Base-by-base conservation (phyloP, 2,797 vertebrate species). In the Falco novaeseelandiae region DNA sequence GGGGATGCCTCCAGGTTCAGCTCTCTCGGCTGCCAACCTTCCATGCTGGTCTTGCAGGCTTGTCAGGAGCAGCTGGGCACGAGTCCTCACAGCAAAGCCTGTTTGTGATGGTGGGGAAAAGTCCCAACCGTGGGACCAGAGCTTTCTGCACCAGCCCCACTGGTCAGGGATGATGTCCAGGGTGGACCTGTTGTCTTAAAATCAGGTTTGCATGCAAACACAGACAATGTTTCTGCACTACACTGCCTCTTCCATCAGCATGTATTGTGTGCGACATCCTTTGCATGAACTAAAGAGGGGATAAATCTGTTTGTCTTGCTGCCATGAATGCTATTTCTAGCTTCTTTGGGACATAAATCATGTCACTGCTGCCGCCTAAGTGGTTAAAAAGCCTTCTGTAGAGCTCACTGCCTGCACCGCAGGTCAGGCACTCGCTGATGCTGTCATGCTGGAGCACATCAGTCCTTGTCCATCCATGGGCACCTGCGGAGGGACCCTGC, bases 71-170 rank as follows among this genome's bases (percentile, higher is more conserved):
- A 42, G 72, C 77, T 65, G 27, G 67, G 34, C 23, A 26, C 4
- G 16, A 29, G 16, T 42, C 58, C 30, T 59, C 51, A 19, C 8
- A 19, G 40, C 42, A 42, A 16, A 55, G 15, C 40, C 57, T 20
- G 6, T 10, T 44, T 0, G 3, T 54, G 61, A 36, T 1, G 2
- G 10, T 5, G 6, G 17, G 49, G 65, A 14, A 42, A 49, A 18
- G 5, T 30, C 44, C 27, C 15, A 11, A 23, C 10, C 1, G 3
- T 1, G 6, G 40, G 44, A 49, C 17, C 42, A 19, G 55, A 44
- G 54, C 62, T 44, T 23, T 21, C 23, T 55, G 52, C 27, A 51
- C 13, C 51, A 16, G 38, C 10, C 57, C 12, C 26, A 4, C 34
- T 49, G 40, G 3, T 40, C 36, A 30, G n/a, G 17, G 22, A 21